Percentiles rank a stretch among this genome's conserved stretches.
phyloP scores from a whole-genome alignment of 1,140 invertebrate species.

The Drosophila repletoides region DNA sequence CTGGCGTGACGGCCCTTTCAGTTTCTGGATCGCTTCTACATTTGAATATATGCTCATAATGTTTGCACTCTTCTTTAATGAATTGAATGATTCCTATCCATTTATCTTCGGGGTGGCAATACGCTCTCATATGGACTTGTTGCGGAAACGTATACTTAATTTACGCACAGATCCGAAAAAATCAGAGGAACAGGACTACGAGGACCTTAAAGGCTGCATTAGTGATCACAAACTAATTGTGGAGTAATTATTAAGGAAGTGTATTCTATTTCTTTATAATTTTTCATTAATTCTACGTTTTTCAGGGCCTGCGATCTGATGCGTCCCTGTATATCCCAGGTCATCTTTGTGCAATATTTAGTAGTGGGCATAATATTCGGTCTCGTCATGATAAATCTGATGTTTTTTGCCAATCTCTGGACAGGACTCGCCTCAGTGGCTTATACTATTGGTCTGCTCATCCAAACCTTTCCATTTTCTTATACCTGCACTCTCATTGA shows the following conservation, averaged over 20 bases:
- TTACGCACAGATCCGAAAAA: conserved; percentile 25
- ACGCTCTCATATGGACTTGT: conserved; percentile 26
- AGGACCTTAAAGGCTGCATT: conserved; percentile 43
- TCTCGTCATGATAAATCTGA: conserved; percentile 41
- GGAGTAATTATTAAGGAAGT: conserved; percentile 23
- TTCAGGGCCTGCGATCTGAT: conserved; percentile 22
- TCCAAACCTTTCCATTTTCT: conserved; percentile 55
- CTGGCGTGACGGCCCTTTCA: conserved; percentile 3
- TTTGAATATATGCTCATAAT: conserved; percentile 22
- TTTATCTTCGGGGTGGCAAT: conserved; percentile 26
- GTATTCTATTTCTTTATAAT: no score
- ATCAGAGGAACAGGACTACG: conserved; percentile 12
- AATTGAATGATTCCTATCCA: conserved; percentile 30
- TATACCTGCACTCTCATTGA: conserved; percentile 47
- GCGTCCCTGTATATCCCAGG: conserved; percentile 21
- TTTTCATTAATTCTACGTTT: neutral
- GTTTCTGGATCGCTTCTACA: conserved; percentile 6
- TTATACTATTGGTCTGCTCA: conserved; percentile 20
- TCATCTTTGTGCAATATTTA: conserved; percentile 43
- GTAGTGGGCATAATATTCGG: conserved; percentile 38
- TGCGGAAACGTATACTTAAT: conserved; percentile 15
- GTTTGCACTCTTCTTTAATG: neutral
- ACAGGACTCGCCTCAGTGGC: conserved; percentile 6
- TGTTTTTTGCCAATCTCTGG: conserved; percentile 41
- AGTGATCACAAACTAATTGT: conserved; percentile 38